phyloP scores from a whole-genome alignment of 2,113 vertebrate genomes.

The Acrocephalus arundinaceus region DNA sequence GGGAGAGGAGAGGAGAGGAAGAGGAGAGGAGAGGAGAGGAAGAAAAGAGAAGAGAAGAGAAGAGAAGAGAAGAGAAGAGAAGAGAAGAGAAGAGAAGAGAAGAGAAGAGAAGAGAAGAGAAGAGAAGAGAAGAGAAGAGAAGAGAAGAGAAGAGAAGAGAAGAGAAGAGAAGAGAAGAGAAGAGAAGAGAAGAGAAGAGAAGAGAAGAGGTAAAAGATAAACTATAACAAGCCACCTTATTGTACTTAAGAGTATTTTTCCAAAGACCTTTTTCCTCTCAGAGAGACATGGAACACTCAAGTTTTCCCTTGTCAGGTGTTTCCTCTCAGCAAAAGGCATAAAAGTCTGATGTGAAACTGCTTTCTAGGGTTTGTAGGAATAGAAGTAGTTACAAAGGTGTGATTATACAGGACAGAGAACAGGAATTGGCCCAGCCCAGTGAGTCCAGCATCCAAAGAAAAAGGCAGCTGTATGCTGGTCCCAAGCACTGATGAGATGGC shows the following conservation, averaged over 20 bases:
- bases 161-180: background rate
- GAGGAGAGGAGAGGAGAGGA: background rate
- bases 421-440: background rate
- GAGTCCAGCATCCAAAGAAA: background rate
- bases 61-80: background rate
- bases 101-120: background rate
- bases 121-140: too few species aligned
- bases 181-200: background rate
- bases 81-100: background rate
- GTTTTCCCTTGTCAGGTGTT: background rate
- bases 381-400: background rate
- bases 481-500: fast-evolving
- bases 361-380: background rate
- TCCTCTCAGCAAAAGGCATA: background rate
- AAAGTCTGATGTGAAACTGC: background rate
- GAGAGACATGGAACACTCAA: background rate
- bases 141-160: background rate
- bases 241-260: background rate
- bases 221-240: background rate
- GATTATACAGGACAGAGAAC: background rate
- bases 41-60: background rate
- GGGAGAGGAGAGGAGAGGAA: too few species aligned
- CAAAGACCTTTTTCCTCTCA: background rate
- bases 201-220: background rate
- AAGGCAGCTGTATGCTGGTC: fast-evolving